Evolutionary conservation across 1,140 invertebrate genomes (phyloP), one percentile per base, ranked within the genome.

Genomic region (Agrypnia vestita): DNA sequence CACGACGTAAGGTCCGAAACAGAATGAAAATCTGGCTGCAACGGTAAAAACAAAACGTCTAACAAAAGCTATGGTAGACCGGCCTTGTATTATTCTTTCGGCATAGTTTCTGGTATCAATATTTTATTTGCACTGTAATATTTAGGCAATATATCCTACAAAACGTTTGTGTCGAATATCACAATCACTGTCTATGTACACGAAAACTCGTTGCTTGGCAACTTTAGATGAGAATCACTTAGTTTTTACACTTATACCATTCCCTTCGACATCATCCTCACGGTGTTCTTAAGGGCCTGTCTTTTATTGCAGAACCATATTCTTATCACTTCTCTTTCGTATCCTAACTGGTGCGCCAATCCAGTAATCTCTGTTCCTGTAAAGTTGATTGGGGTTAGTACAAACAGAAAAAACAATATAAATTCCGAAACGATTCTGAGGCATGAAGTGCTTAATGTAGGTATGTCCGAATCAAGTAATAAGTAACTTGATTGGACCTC

Each of bases 271-370:
- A 96, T 96, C 95, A 96, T 95, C 84, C 95, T 91, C 55, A 96
- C 96, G 10, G 97, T 98, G 88, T 99, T 99, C 88, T 99, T 99
- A 51, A 98, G 89, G 0, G 97, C 97, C 89, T 99, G 98, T 81
- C 98, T 92, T 89, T 99, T 99, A 89, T 99, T 99, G 89, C 98
- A 99, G 89, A 99, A 99, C 98, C 98, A 99, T 89, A 99, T 99
- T 87, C 98, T 91, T 85, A 99, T 98, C 15, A 99, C 98, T 92
- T 99, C 98, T 76, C 97, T 91, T 86, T 99, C 97, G 88, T 99
- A 99, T 78, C 97, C 97, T 44, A 99, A 90, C 86, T 98, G 96
- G 85, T 98, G 96, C 25, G 97, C 97, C 73, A 99, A 89, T 19
- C 96, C 95, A 25, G 97, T 99, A 87, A 99, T 99, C 91, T 99